These are phyloP conservation scores for Athetis lepigone DNA, from an alignment of 2,888 invertebrate species.

Conservation along the genomic window DNA sequence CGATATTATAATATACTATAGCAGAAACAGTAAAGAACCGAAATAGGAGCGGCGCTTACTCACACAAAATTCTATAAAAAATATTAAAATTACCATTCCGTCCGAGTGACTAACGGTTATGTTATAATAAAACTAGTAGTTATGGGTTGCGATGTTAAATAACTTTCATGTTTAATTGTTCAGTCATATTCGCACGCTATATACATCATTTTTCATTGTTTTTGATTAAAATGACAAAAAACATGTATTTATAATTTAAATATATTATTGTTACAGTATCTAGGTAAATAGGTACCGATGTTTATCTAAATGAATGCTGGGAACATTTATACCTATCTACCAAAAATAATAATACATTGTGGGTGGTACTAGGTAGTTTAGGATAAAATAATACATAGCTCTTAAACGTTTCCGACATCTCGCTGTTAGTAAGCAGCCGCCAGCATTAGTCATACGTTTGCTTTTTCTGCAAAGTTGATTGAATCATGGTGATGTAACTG, in stretches of 20 bases:
- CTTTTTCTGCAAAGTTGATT: conserved; percentile 43
- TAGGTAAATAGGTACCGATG: too few species aligned
- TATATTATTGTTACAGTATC: too few species aligned
- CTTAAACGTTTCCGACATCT: not conserved
- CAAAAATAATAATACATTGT: too few species aligned
- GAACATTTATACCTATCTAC: too few species aligned
- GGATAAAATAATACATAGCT: conserved; percentile 9
- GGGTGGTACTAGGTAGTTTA: not conserved
- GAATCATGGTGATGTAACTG: conserved; percentile 38
- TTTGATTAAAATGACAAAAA: too few species aligned
- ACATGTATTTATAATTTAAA: too few species aligned
- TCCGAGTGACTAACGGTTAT: too few species aligned
- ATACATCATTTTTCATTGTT: too few species aligned
- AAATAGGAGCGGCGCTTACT: conserved; percentile 16
- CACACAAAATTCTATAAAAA: not conserved
- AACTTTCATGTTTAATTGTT: too few species aligned
- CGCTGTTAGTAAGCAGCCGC: not conserved
- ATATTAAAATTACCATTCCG: not conserved
- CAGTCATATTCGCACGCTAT: too few species aligned
- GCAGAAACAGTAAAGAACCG: conserved; percentile 13
- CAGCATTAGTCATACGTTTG: conserved; percentile 36
- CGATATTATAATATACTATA: conserved; percentile 35
- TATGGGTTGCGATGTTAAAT: not conserved
- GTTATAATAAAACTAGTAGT: not conserved
- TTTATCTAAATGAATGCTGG: too few species aligned